Evolutionary conservation across 1,140 invertebrate genomes (phyloP), one percentile per base, ranked within the genome.

Genomic region (Cecropterus lyciades): DNA sequence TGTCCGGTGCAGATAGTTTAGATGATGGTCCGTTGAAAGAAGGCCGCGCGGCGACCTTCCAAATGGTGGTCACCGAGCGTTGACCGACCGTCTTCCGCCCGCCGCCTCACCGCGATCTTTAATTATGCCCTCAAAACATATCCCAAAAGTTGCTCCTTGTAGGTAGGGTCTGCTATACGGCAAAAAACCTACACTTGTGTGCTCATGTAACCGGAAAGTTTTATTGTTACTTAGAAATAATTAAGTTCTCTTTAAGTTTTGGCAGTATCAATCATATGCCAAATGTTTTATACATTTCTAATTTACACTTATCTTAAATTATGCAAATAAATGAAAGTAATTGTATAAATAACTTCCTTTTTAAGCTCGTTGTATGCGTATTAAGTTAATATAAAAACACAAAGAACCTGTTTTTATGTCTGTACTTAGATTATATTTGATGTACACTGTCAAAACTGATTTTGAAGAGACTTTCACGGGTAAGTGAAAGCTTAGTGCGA

Each of bases 21-120:
- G 73, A 76, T 78, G 80, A 75, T 83, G 79, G 73, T 76, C 75
- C 71, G 74, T 43, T 73, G 75, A 84, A 89, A 89, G 89, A 91
- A 91, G 89, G 89, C 82, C 89, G 85, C 77, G 69, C 76, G 73
- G 77, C 84, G 89, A 90, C 89, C 89, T 91, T 91, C 89, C 84
- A 71, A 88, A 86, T 79, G 77, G 67, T 62, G 72, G 65, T 65
- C 78, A 74, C 73, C 87, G 89, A 85, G 71, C 89, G 75, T 82
- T 82, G 80, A 87, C 73, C 83, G 84, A 59, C 43, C 55, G 40
- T 33, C 40, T 9, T 0, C 51, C 37, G 48, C 48, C 52, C 15
- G 51, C 57, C 55, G 49, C 57, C 59, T 66, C 65, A 53, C 51
- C 65, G 52, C 56, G 56, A 67, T 42, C 17, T 51, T 24, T 64